These are phyloP conservation scores for Harpalus rufipes DNA, from an alignment of 2,888 invertebrate genomes.

Conservation along the genomic window DNA sequence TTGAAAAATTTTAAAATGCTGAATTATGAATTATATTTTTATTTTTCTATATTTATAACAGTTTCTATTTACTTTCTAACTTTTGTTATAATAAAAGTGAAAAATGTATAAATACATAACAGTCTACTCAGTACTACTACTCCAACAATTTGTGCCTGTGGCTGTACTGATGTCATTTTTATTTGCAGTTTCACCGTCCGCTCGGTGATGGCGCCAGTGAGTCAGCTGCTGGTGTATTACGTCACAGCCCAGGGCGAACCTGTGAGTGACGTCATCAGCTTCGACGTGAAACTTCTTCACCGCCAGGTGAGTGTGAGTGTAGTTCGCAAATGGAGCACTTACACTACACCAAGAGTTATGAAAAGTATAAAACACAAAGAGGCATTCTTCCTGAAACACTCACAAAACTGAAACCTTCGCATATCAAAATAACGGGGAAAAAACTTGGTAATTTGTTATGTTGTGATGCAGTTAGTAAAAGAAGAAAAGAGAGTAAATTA, in stretches of 20 bases:
- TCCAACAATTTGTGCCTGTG: too few relatives aligned
- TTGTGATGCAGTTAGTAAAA: neutral
- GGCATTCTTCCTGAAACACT: neutral
- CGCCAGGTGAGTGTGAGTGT: conserved; percentile 78
- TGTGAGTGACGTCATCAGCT: conserved; percentile 83
- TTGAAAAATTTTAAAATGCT: too few relatives aligned
- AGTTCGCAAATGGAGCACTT: conserved; percentile 14
- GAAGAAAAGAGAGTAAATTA: neutral
- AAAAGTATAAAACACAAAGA: neutral
- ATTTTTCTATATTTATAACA: too few relatives aligned
- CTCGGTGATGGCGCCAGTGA: conserved; percentile 84
- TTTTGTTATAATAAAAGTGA: too few relatives aligned
- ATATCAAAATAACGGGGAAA: neutral
- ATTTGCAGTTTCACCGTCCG: conserved; percentile 82
- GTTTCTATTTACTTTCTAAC: too few relatives aligned
- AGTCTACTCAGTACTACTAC: too few relatives aligned
- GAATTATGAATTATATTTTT: too few relatives aligned
- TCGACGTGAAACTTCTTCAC: conserved; percentile 82
- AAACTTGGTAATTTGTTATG: neutral
- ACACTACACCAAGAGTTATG: conserved; percentile 10
- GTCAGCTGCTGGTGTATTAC: conserved; percentile 84
- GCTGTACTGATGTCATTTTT: conserved; percentile 27
- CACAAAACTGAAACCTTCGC: neutral
- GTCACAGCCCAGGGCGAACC: conserved; percentile 83
- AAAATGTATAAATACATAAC: too few relatives aligned